Percentiles rank a stretch among this genome's conserved stretches.
These are phyloP conservation scores for Tapirus terrestris DNA, from an alignment of 2,113 vertebrate species.

Conservation along the genomic window DNA sequence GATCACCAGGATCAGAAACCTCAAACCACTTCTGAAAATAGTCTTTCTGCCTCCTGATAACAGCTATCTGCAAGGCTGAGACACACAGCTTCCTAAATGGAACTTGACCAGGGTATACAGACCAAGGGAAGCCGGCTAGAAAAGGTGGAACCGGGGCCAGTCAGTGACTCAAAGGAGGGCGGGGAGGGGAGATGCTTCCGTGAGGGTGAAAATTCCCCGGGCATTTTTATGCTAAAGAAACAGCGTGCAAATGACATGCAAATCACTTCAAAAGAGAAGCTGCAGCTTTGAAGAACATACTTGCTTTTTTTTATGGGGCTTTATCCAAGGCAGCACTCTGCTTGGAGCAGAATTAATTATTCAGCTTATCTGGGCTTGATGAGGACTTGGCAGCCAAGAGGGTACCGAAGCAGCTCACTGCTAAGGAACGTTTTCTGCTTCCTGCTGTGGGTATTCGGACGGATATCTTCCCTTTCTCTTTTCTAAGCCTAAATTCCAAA, in stretches of 20 bases:
- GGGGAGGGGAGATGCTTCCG: rapidly evolving
- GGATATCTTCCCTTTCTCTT: background rate
- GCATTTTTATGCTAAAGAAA: background rate
- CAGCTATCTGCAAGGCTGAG: background rate
- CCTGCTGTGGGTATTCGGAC: background rate
- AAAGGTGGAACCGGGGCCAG: background rate
- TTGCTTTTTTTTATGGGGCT: background rate
- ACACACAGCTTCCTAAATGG: background rate
- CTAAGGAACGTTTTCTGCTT: background rate
- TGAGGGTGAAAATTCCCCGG: background rate
- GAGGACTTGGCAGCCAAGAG: slow-evolving; percentile 29
- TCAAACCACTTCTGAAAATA: background rate
- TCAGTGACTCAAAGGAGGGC: background rate
- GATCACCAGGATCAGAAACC: background rate
- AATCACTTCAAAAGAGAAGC: slow-evolving; percentile 53
- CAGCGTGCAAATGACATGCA: background rate
- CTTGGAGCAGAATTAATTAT: slow-evolving; percentile 70
- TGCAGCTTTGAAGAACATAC: slow-evolving; percentile 29
- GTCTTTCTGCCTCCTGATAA: background rate
- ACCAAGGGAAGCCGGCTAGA: background rate
- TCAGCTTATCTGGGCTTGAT: slow-evolving; percentile 31
- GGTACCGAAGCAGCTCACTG: background rate
- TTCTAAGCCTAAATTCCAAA: background rate
- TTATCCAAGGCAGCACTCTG: background rate
- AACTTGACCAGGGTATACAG: rapidly evolving